Evolutionary conservation across 1,140 invertebrate genomes (phyloP).

Genomic region (Temnothorax curvispinosus): DNA sequence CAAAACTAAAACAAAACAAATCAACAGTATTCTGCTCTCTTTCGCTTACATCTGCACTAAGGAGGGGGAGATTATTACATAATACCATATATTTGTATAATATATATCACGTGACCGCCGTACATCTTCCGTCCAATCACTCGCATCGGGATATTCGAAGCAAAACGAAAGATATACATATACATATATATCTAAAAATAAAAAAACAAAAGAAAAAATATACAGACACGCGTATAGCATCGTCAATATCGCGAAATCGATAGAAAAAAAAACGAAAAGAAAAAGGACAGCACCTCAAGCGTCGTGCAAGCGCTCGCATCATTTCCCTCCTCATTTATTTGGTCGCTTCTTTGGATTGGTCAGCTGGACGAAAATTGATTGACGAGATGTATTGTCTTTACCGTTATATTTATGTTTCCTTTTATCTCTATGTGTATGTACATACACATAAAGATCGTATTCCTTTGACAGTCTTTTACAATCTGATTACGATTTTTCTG

Average conservation of each 20-base stretch:
- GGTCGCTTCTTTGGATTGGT: constrained; percentile 86
- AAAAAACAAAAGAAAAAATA: constrained; percentile 62
- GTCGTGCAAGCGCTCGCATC: constrained; percentile 81
- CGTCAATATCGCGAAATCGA: constrained; percentile 36
- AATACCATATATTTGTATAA: constrained; percentile 76
- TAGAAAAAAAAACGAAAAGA: constrained; percentile 70
- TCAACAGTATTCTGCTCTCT: constrained; percentile 73
- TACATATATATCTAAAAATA: constrained; percentile 38
- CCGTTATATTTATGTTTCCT: constrained; percentile 46
- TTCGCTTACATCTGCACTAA: constrained; percentile 72
- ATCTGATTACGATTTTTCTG: constrained; percentile 56
- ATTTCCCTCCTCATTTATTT: constrained; percentile 83
- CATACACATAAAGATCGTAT: constrained; percentile 24
- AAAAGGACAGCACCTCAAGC: constrained; percentile 79
- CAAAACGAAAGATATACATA: constrained; percentile 60
- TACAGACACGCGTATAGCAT: constrained; percentile 52
- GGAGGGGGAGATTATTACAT: constrained; percentile 73
- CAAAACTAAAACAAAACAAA: constrained; percentile 67
- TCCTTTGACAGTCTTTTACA: constrained; percentile 24
- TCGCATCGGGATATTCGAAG: constrained; percentile 68
- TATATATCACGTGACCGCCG: constrained; percentile 82
- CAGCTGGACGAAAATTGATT: constrained; percentile 84
- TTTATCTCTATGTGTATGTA: constrained; percentile 2
- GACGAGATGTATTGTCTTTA: constrained; percentile 72
- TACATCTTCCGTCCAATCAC: constrained; percentile 71